phyloP scores from a whole-genome alignment of 2,888 invertebrate species.

The Nephrotoma appendiculata region DNA sequence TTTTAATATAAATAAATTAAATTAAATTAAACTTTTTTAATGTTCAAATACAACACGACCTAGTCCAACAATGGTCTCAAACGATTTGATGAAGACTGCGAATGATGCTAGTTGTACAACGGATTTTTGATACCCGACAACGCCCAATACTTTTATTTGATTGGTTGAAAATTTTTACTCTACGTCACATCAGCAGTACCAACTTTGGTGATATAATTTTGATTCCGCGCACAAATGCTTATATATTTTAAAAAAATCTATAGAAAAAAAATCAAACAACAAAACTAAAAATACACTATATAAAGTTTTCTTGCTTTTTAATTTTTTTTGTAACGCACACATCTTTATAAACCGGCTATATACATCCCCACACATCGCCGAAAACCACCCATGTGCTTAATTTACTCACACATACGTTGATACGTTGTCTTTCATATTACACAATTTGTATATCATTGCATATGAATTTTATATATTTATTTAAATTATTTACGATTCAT shows the following conservation, averaged over 20 bases:
- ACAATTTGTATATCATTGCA: neutral
- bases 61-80: constrained; percentile 11
- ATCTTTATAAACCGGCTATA: neutral
- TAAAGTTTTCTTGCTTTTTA: neutral
- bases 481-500: neutral
- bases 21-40: constrained; percentile 3
- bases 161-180: constrained; percentile 14
- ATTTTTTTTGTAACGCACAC: neutral
- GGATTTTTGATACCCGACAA: constrained; percentile 20
- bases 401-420: neutral
- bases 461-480: neutral
- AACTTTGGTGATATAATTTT: constrained; percentile 4
- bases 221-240: neutral
- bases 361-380: neutral
- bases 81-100: constrained; percentile 14
- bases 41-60: constrained; percentile 9
- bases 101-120: constrained; percentile 16
- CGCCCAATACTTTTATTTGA: constrained; percentile 18
- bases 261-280: neutral
- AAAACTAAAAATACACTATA: neutral
- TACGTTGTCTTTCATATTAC: neutral
- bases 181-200: constrained; percentile 5
- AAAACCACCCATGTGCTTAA: neutral
- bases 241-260: neutral
- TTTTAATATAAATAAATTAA: constrained; percentile 6